phyloP scores from a whole-genome alignment of 2,797 vertebrate genomes.

The Semotilus atromaculatus region DNA sequence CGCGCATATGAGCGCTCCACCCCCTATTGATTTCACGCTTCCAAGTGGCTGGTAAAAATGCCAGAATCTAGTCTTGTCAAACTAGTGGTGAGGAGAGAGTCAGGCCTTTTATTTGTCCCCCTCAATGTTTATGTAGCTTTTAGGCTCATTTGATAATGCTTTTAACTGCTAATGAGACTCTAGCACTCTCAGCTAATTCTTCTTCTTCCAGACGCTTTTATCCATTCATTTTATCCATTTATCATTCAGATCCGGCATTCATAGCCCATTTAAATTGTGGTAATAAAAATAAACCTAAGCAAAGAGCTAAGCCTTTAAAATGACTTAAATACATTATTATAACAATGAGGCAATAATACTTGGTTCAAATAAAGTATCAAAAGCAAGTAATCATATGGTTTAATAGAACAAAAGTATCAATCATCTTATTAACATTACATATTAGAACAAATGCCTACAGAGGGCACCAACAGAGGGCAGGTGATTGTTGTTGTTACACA shows the following conservation, averaged over 20 bases:
- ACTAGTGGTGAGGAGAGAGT: background rate
- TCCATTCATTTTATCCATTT: background rate
- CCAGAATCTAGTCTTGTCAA: background rate
- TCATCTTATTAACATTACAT: too few relatives aligned
- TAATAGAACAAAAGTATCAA: too few relatives aligned
- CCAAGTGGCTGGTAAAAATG: background rate
- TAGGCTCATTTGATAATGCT: slow-evolving; percentile 27
- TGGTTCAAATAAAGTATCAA: too few relatives aligned
- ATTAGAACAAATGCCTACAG: too few relatives aligned
- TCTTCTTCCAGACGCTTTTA: background rate
- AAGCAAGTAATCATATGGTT: too few relatives aligned
- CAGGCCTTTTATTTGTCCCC: background rate
- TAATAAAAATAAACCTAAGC: too few relatives aligned
- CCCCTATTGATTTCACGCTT: slow-evolving; percentile 8
- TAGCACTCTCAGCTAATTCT: background rate
- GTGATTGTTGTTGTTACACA: too few relatives aligned
- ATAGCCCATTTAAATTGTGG: background rate
- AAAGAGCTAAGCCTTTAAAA: too few relatives aligned
- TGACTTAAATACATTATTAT: too few relatives aligned
- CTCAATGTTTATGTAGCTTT: slow-evolving; percentile 2
- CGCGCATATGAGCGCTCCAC: background rate
- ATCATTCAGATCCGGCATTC: background rate
- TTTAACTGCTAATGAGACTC: slow-evolving; percentile 6
- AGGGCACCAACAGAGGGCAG: too few relatives aligned
- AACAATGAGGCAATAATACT: too few relatives aligned